Conservation (phyloP, 1,140 invertebrate species). For the Cepaea nemoralis region DNA sequence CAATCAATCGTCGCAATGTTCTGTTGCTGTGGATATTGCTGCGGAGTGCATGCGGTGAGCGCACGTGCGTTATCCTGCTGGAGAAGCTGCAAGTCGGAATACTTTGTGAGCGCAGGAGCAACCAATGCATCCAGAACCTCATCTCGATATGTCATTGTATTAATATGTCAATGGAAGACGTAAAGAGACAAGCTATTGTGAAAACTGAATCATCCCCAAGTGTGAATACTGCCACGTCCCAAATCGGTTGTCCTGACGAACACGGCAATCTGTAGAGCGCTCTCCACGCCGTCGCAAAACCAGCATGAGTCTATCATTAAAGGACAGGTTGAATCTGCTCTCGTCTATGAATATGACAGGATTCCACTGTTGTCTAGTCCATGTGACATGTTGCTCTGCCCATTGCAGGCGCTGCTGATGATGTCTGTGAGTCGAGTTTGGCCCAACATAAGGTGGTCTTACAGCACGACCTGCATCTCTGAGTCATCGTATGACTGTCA, state of each 20-base stretch:
- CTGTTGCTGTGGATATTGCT: no score
- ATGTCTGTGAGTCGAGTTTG: conserved; percentile 2
- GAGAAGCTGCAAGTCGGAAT: no score
- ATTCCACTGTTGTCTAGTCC: not conserved
- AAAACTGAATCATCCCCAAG: not conserved
- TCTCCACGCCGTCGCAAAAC: not conserved
- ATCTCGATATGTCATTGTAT: not conserved
- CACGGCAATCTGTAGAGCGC: conserved; percentile 5
- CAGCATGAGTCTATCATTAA: no score
- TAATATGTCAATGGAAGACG: not conserved
- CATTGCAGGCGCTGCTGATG: conserved; percentile 4
- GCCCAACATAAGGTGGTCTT: conserved; percentile 3
- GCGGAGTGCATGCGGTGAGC: no score
- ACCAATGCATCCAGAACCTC: no score
- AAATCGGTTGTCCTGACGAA: not conserved
- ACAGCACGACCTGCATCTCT: not conserved
- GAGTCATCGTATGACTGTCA: conserved; percentile 1
- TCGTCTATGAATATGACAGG: not conserved
- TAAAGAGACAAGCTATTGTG: not conserved
- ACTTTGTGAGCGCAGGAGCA: no score
- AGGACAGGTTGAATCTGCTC: not conserved
- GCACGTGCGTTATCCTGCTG: no score
- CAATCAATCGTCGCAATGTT: no score
- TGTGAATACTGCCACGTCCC: not conserved
- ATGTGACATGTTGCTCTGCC: conserved; percentile 2